Evolutionary conservation across 2,797 vertebrate species (phyloP), one percentile per base, ranked within the genome.

Genomic region (Pitangus sulphuratus): DNA sequence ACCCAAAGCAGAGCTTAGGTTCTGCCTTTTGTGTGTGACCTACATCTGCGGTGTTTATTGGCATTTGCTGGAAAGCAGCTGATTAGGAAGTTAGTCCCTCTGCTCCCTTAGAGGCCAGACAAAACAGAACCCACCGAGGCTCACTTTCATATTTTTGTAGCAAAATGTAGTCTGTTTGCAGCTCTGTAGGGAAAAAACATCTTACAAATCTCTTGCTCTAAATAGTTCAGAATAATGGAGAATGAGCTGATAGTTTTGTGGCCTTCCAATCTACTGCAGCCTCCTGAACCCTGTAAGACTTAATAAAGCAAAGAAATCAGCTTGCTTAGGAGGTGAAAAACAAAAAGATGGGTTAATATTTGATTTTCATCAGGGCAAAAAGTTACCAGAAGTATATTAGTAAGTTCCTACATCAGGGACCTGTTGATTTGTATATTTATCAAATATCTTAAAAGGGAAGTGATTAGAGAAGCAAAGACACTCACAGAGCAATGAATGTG

Each of bases 11-110:
- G 26, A 37, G 53, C 84, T 68, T 81, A 81, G 66, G 12, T 65
- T 75, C 30, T 70, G 44, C 11, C 10, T 84, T 84, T 88, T 80
- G 12, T 44, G 12, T 47, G 24, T 22, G 64, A 81, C 20, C 33
- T 68, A 45, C 12, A 25, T 40, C 33, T 24, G 7, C 35, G 22
- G 6, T 75, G 15, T 57, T 62, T 33, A 50, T 26, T 10, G 1
- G 1, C 15, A 28, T 54, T 72, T 3, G 0, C 3, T 47, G 47
- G 35, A 79, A 82, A 7, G 21, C 1, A 7, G 15, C 26, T 48
- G 8, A 51, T 74, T 26, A 60, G 0, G 2, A 15, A 17, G 3
- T 7, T 82, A 5, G 1, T 86, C 19, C 12, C 35, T 68, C 64
- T 35, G 25, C 15, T 81, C 2, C 16, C 26, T 57, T 18, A 65